A percentile compares a stretch with the other conserved stretches of the same genome.
Evolutionary conservation across 2,888 invertebrate species (phyloP).

Genomic region (Drosophila eohydei): DNA sequence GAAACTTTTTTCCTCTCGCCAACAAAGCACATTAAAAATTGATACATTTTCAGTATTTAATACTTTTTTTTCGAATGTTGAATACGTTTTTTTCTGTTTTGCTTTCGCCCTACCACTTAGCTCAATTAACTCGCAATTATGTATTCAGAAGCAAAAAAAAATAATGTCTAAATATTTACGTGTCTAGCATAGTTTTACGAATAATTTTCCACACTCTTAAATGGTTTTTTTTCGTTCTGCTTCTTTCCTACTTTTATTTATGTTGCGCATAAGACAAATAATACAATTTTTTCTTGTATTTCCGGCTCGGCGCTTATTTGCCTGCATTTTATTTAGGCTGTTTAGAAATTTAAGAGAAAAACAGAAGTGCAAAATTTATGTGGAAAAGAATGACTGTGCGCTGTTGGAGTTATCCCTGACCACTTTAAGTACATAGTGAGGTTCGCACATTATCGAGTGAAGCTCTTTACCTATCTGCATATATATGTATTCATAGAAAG

Average conservation of each 20-base stretch:
- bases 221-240: conserved; percentile 1
- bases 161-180: conserved; percentile 16
- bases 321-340: conserved; percentile 44
- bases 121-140: conserved; percentile 49
- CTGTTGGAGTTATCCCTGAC: conserved; percentile 20
- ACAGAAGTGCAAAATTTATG: conserved; percentile 17
- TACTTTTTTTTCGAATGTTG: conserved; percentile 39
- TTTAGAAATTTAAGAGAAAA: conserved; percentile 26
- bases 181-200: conserved; percentile 28
- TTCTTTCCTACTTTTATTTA: conserved; percentile 50
- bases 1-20: conserved; percentile 35
- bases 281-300: conserved; percentile 41
- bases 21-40: conserved; percentile 29
- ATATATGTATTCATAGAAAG: neutral
- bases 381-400: conserved; percentile 29
- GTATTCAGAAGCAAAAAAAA: conserved; percentile 21
- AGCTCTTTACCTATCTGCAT: neutral
- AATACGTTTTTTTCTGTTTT: conserved; percentile 12
- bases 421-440: conserved; percentile 25
- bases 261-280: conserved; percentile 49
- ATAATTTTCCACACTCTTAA: conserved; percentile 37
- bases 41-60: conserved; percentile 47
- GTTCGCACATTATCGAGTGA: neutral
- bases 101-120: conserved; percentile 22
- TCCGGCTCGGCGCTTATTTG: conserved; percentile 46